Conservation (phyloP, 2,888 invertebrate species). For the Lepidocyrtoides sp. region DNA sequence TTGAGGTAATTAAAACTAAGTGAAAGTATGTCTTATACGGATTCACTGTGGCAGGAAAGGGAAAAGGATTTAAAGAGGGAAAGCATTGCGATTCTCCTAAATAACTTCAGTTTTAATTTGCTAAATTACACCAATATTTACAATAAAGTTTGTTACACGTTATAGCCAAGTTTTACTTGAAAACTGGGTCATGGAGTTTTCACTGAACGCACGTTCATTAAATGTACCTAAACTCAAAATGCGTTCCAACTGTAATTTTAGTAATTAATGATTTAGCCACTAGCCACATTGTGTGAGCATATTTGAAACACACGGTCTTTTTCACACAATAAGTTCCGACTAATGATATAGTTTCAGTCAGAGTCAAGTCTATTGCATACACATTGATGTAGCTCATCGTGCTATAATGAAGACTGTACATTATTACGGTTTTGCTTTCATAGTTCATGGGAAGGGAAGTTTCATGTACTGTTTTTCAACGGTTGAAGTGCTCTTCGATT, state of each 20-base stretch:
- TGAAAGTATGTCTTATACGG: background rate
- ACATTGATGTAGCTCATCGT: no score
- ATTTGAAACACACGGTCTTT: no score
- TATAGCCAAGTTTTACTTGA: background rate
- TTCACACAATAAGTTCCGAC: no score
- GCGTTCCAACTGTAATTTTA: background rate
- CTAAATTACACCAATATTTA: slow-evolving; percentile 38
- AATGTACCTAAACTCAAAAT: background rate
- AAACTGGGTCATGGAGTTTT: slow-evolving; percentile 14
- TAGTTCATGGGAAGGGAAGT: no score
- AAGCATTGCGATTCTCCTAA: background rate
- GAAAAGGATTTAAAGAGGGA: no score
- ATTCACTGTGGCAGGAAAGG: background rate
- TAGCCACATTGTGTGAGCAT: background rate
- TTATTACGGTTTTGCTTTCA: no score
- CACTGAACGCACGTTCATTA: background rate
- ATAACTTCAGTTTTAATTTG: slow-evolving; percentile 51
- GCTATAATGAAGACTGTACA: no score
- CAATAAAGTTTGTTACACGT: background rate
- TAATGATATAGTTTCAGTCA: no score
- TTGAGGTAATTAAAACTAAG: slow-evolving; percentile 32
- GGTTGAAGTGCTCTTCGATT: no score
- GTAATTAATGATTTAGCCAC: background rate
- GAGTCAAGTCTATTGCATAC: no score
- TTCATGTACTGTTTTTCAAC: no score